Conservation (phyloP, 2,888 invertebrate genomes). For the Drosophila prolongata region DNA sequence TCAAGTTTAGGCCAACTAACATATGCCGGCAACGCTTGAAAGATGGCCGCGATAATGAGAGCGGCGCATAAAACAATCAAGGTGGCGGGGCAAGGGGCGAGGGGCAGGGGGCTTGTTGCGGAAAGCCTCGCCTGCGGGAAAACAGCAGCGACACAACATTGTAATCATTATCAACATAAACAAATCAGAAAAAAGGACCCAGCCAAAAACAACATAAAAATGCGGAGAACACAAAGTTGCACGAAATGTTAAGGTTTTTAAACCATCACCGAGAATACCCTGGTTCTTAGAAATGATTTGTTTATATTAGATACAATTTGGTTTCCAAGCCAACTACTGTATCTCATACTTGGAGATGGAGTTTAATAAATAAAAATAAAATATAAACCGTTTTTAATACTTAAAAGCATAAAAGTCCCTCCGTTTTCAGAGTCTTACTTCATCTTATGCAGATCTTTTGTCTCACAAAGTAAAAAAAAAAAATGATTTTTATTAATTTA, state of each 20-base stretch:
- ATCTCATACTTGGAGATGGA: too few species aligned
- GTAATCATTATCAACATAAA: conserved; percentile 77
- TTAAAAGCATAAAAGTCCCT: too few species aligned
- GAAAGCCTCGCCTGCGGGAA: conserved; percentile 9
- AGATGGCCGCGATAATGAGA: conserved; percentile 75
- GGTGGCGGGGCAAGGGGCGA: neutral
- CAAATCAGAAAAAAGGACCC: conserved; percentile 65
- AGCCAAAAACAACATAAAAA: conserved; percentile 14
- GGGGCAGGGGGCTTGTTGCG: neutral
- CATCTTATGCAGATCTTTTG: too few species aligned
- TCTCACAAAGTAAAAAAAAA: too few species aligned
- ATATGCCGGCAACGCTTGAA: conserved; percentile 77
- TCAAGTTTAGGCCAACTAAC: conserved; percentile 79
- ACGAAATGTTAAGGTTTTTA: neutral
- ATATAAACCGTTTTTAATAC: too few species aligned
- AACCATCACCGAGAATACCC: neutral
- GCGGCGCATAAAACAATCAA: conserved; percentile 29
- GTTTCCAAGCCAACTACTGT: too few species aligned
- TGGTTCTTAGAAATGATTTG: neutral
- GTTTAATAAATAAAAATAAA: too few species aligned
- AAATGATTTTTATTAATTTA: too few species aligned
- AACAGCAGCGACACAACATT: conserved; percentile 52
- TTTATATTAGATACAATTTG: too few species aligned
- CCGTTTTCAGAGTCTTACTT: too few species aligned
- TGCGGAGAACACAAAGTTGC: neutral